phyloP scores from a whole-genome alignment of 2,113 vertebrate species.

The Equus quagga region DNA sequence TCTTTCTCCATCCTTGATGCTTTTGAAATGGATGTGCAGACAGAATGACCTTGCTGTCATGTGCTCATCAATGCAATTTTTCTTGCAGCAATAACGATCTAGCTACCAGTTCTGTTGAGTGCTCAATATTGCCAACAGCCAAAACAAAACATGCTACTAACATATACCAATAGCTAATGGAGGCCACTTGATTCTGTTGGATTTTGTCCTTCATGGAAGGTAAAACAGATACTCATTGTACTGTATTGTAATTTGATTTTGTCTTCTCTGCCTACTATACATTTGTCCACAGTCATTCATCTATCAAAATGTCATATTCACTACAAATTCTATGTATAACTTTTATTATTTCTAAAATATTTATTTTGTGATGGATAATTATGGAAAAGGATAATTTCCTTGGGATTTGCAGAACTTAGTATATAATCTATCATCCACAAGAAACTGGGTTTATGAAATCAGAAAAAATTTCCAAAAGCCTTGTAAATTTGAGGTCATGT shows the following conservation, averaged over 20 bases:
- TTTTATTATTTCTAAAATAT: neutral
- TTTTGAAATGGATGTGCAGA: neutral
- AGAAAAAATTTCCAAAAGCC: neutral
- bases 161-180: neutral
- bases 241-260: neutral
- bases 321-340: neutral
- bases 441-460: neutral
- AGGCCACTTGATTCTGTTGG: neutral
- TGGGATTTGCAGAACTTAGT: neutral
- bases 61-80: neutral
- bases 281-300: neutral
- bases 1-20: neutral
- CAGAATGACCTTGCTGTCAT: neutral
- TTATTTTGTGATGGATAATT: neutral
- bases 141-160: neutral
- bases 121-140: neutral
- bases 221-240: neutral
- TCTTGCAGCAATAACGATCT: neutral
- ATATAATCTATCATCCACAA: neutral
- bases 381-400: neutral
- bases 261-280: neutral
- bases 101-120: neutral
- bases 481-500: neutral
- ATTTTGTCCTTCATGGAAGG: neutral
- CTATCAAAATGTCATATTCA: neutral